A percentile compares a stretch with the other conserved stretches of the same genome.
Evolutionary conservation across 37 sponge, comb jelly and placozoan genomes (phyloP).

Genomic region (Chondrilla cf. caribensis): DNA sequence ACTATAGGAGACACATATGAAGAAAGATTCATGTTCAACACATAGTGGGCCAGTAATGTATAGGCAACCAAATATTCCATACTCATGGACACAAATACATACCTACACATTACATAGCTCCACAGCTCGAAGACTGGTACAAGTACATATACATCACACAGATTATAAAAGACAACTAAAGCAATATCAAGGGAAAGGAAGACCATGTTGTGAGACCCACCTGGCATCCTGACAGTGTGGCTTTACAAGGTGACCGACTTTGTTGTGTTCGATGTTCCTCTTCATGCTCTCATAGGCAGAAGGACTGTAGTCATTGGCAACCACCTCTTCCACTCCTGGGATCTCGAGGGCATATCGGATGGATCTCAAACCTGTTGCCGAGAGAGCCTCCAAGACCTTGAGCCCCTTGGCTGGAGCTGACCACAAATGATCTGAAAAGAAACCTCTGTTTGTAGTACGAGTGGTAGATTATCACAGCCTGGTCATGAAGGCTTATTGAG

Average conservation of each 20-base stretch:
- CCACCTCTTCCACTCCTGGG: slow-evolving; percentile 39
- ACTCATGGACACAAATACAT: too few relatives aligned
- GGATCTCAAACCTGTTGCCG: slow-evolving; percentile 93
- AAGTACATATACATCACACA: too few relatives aligned
- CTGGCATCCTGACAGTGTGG: slow-evolving; percentile 84
- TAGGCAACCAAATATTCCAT: not conserved
- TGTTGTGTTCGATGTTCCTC: slow-evolving; percentile 64
- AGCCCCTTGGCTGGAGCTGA: slow-evolving; percentile 24
- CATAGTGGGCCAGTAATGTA: not conserved
- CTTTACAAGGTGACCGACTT: slow-evolving; percentile 36
- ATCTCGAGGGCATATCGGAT: slow-evolving; percentile 93
- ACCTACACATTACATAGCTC: too few relatives aligned
- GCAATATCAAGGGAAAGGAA: too few relatives aligned
- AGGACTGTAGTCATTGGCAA: slow-evolving; percentile 85
- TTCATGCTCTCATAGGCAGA: slow-evolving; percentile 68
- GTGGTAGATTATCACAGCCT: too few relatives aligned
- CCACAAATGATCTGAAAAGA: not conserved
- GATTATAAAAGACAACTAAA: too few relatives aligned
- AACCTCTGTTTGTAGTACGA: too few relatives aligned
- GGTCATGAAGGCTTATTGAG: too few relatives aligned
- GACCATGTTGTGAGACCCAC: too few relatives aligned
- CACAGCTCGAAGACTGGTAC: too few relatives aligned
- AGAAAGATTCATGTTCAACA: not conserved
- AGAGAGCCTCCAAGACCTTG: slow-evolving; percentile 84
- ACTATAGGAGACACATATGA: slow-evolving; percentile 23